phyloP scores from a whole-genome alignment of 2,797 vertebrate genomes.

The Syngnathus acus region DNA sequence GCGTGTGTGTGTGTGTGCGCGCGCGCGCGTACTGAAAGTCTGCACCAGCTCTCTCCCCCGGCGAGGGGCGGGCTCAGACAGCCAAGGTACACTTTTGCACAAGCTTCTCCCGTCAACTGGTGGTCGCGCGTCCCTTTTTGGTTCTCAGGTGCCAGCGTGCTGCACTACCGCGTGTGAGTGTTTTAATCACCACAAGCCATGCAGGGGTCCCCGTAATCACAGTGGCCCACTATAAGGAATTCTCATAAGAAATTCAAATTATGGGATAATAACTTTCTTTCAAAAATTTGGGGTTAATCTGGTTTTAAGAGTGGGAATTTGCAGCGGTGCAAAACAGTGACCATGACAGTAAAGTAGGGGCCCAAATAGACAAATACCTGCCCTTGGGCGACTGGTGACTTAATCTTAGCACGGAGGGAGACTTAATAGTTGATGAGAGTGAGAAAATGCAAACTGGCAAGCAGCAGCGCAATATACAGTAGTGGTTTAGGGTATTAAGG shows the following conservation, averaged over 20 bases:
- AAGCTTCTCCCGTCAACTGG: slow-evolving; percentile 51
- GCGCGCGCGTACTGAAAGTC: slow-evolving; percentile 30
- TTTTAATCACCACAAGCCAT: background rate
- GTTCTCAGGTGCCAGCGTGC: background rate
- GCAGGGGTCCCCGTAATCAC: background rate
- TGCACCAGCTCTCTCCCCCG: slow-evolving; percentile 43
- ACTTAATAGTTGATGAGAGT: slow-evolving; percentile 47
- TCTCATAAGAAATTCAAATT: background rate
- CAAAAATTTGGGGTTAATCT: background rate
- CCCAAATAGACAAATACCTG: slow-evolving; percentile 41
- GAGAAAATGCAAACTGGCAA: slow-evolving; percentile 48
- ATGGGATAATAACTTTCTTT: background rate
- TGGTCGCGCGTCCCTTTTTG: background rate
- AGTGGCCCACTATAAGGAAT: background rate
- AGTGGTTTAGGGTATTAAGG: slow-evolving; percentile 33
- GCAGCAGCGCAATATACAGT: slow-evolving; percentile 19
- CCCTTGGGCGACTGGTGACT: slow-evolving; percentile 39
- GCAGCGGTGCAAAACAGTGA: slow-evolving; percentile 16
- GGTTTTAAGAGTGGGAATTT: slow-evolving; percentile 13
- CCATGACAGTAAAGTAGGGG: slow-evolving; percentile 44
- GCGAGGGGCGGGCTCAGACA: slow-evolving; percentile 62
- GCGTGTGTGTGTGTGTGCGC: slow-evolving; percentile 25
- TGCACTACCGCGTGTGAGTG: background rate
- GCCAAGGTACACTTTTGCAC: slow-evolving; percentile 49
- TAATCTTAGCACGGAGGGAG: slow-evolving; percentile 36